phyloP scores from a whole-genome alignment of 2,888 invertebrate genomes.

The Brachylomia viminalis region DNA sequence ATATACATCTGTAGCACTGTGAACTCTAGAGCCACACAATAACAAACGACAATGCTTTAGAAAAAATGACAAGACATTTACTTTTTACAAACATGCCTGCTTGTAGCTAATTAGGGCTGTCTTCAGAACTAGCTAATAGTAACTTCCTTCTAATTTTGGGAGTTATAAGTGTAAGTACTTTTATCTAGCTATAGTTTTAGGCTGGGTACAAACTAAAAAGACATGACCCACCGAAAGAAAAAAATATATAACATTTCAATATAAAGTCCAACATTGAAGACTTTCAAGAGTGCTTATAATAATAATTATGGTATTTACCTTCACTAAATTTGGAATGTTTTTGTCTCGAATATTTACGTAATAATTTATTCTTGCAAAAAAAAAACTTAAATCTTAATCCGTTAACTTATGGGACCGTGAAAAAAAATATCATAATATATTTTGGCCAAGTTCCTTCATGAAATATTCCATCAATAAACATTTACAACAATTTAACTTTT shows the following conservation, averaged over 20 bases:
- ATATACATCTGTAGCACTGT: conserved; percentile 20
- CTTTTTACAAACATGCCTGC: conserved; percentile 29
- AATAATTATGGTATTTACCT: no score
- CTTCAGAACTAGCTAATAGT: background rate
- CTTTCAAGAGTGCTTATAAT: background rate
- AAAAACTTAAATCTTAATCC: background rate
- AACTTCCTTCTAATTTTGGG: background rate
- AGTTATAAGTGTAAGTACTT: background rate
- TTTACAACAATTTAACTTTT: background rate
- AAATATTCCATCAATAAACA: conserved; percentile 18
- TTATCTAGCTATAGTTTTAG: background rate
- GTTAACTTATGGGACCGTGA: no score
- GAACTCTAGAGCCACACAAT: conserved; percentile 30
- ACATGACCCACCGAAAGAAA: background rate
- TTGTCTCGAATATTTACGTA: background rate
- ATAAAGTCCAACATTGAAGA: background rate
- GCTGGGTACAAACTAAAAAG: background rate
- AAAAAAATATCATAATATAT: background rate
- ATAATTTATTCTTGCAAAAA: background rate
- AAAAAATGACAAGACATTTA: conserved; percentile 45
- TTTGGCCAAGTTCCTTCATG: background rate
- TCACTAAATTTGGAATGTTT: background rate
- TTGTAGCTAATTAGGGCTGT: conserved; percentile 31
- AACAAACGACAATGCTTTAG: conserved; percentile 35
- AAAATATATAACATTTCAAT: background rate